These are phyloP conservation scores for Herminia tarsipennalis DNA, from an alignment of 2,888 invertebrate species.

Conservation along the genomic window DNA sequence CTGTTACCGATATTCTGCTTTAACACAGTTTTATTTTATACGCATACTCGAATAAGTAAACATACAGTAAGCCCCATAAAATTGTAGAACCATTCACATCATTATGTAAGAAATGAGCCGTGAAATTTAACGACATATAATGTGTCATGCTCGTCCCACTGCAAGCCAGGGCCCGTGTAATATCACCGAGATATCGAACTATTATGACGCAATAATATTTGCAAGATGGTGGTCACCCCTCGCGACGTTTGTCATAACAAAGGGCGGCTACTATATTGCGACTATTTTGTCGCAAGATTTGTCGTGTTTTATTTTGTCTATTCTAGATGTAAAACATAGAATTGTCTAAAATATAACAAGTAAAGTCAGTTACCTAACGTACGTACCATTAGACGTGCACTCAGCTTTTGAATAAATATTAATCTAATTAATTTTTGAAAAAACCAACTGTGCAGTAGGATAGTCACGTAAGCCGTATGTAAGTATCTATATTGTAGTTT, in stretches of 20 bases:
- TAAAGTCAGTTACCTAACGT: no score
- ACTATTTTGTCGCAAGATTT: slow-evolving; percentile 23
- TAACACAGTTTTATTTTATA: no score
- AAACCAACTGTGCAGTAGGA: no score
- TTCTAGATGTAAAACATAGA: no score
- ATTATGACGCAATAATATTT: slow-evolving; percentile 59
- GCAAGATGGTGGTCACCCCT: slow-evolving; percentile 49
- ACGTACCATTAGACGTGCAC: no score
- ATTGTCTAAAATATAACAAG: no score
- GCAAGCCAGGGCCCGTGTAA: not conserved
- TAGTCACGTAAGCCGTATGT: no score
- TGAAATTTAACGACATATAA: slow-evolving; percentile 39
- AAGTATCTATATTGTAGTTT: no score
- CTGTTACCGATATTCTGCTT: no score
- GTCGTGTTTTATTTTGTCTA: slow-evolving; percentile 4
- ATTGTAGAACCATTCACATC: slow-evolving; percentile 3
- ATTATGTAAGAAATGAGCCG: slow-evolving; percentile 42
- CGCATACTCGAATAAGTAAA: no score
- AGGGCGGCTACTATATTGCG: slow-evolving; percentile 14
- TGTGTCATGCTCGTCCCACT: slow-evolving; percentile 11
- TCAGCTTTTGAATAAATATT: no score
- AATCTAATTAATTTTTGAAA: no score
- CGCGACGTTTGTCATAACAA: slow-evolving; percentile 44
- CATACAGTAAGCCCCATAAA: not conserved
- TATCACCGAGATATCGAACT: slow-evolving; percentile 18